These are phyloP conservation scores for Seira musarum DNA, from an alignment of 2,888 invertebrate genomes.

Conservation along the genomic window DNA sequence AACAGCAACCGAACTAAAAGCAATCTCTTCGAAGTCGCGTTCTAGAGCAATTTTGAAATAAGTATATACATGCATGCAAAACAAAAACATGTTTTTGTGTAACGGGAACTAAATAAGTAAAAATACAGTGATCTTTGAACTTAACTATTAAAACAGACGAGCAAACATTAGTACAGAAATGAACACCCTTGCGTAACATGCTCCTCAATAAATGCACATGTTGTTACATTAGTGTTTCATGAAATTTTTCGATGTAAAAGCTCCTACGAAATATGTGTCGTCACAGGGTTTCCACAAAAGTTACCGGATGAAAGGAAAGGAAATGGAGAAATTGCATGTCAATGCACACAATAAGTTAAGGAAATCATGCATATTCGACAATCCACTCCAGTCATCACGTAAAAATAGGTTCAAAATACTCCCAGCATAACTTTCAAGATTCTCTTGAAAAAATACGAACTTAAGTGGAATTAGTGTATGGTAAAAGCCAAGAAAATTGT, in stretches of 20 bases:
- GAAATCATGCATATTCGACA: neutral
- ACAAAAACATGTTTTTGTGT: too few species aligned
- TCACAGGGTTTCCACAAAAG: slow-evolving; percentile 34
- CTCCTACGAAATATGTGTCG: slow-evolving; percentile 23
- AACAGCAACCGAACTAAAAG: too few species aligned
- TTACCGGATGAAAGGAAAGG: slow-evolving; percentile 39
- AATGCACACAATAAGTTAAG: neutral
- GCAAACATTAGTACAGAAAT: too few species aligned
- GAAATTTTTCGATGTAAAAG: slow-evolving; percentile 1
- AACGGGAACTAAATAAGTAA: too few species aligned
- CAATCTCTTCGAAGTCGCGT: too few species aligned
- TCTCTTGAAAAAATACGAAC: neutral
- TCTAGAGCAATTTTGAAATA: slow-evolving; percentile 21
- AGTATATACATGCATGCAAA: neutral
- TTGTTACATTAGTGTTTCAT: neutral
- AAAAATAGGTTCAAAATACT: slow-evolving; percentile 32
- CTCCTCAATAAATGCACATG: neutral
- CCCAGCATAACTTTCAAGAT: slow-evolving; percentile 9
- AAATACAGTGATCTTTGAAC: too few species aligned
- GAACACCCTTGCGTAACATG: too few species aligned
- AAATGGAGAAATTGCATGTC: slow-evolving; percentile 53
- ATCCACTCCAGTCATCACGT: neutral
- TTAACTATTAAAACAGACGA: too few species aligned
- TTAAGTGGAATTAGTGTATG: neutral
- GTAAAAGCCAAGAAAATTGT: neutral